Evolutionary conservation across 2,888 invertebrate genomes (phyloP), one percentile per base, ranked within the genome.

Genomic region (Melieria picta): DNA sequence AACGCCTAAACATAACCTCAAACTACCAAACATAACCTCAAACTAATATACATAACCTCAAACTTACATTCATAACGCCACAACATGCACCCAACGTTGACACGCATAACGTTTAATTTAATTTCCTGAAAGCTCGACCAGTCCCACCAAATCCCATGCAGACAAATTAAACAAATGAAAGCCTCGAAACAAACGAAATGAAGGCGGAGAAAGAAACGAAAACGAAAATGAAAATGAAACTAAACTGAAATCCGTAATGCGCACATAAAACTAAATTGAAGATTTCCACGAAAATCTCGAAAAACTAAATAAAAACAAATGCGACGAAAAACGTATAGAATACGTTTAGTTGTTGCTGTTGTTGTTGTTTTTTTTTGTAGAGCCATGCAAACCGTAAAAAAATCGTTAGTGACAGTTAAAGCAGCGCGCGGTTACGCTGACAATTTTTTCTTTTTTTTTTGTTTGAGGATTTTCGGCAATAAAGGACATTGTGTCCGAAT

Each of bases 101-200:
- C 82, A 82, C 83, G 83, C 83, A 82, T 78, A 81, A 80, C 82
- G 81, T 77, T 82, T 82, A 79, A 83, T 80, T 82, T 80, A 81
- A 82, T 83, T 82, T 82, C 81, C 77, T 80, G 80, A 81, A 80
- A 80, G 81, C 80, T 80, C 75, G 71, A 45, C 48, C 43, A 16
- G 79, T 50, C 42, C 43, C 30, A 69, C 42, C 81, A 82, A 79
- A 79, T 81, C 81, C 76, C 63, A 65, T 52, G 6, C 48, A 63
- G 47, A 69, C 10, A 43, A 47, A 50, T 16, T 60, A 58, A 45
- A 48, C 45, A 70, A n/a, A 48, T 30, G 62, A 60, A 13, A 55
- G n/a, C 48, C 56, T 55, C 46, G 61, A 55, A 52, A 75, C 77
- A 74, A 76, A 77, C 77, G 79, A 76, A 78, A 80, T 61, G 13